Conservation (phyloP, 1,140 invertebrate species). For the Cardiocondyla obscurior region DNA sequence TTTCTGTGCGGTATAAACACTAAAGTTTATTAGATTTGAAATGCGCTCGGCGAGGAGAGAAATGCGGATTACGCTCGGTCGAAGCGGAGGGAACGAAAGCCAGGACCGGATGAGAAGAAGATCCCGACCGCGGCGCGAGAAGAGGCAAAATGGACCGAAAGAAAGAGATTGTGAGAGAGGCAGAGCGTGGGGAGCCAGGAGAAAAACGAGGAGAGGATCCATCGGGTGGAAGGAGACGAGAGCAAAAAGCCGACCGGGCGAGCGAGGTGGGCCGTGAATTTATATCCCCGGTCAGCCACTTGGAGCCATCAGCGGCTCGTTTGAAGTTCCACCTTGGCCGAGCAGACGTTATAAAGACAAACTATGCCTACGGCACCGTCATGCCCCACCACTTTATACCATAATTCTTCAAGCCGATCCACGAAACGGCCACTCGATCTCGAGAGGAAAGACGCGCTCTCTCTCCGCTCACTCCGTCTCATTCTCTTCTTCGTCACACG, state of each 20-base stretch:
- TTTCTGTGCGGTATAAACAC: neutral
- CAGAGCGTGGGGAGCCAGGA: constrained; percentile 64
- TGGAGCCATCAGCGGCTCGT: constrained; percentile 84
- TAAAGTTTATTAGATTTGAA: constrained; percentile 5
- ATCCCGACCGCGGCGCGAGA: neutral
- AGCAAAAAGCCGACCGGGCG: constrained; percentile 55
- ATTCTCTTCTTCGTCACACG: constrained; percentile 23
- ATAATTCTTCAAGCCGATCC: constrained; percentile 80
- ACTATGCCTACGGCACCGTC: constrained; percentile 83
- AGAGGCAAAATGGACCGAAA: constrained; percentile 55
- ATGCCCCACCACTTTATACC: constrained; percentile 82
- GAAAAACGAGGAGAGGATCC: constrained; percentile 8
- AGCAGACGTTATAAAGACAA: constrained; percentile 84
- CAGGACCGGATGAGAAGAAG: constrained; percentile 5
- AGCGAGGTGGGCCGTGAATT: constrained; percentile 81
- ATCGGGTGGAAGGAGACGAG: constrained; percentile 51
- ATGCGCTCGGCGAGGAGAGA: neutral
- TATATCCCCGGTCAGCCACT: constrained; percentile 83
- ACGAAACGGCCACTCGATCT: constrained; percentile 72
- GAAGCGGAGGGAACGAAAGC: constrained; percentile 45
- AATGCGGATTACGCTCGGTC: constrained; percentile 8
- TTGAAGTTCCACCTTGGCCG: constrained; percentile 82
- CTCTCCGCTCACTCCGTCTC: constrained; percentile 28
- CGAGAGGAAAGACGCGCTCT: constrained; percentile 68
- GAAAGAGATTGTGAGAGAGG: constrained; percentile 69